Conservation (phyloP, 2,797 vertebrate species). For the Sciaenops ocellatus region DNA sequence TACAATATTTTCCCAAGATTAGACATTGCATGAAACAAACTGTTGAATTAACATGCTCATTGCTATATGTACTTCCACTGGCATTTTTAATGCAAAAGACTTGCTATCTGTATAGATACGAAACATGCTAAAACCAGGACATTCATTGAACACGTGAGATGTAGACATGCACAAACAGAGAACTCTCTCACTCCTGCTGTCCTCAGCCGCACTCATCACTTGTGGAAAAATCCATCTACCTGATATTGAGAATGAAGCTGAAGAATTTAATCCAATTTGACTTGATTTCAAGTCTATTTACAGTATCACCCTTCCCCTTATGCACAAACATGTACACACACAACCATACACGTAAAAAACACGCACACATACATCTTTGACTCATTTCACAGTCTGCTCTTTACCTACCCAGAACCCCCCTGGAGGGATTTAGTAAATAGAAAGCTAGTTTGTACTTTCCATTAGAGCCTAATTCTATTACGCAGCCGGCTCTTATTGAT, state of each 20-base stretch:
- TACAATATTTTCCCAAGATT: not conserved
- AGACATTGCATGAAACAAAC: not conserved
- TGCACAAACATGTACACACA: not conserved
- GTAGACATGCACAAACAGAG: not conserved
- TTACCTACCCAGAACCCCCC: conserved; percentile 69
- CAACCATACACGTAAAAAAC: not conserved
- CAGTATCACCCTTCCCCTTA: conserved; percentile 19
- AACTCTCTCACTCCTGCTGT: conserved; percentile 20
- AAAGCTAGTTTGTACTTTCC: conserved; percentile 83
- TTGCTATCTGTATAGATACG: not conserved
- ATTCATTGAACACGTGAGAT: not conserved
- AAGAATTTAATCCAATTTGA: conserved; percentile 54
- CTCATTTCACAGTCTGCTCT: conserved; percentile 72
- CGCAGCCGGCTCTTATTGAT: conserved; percentile 75
- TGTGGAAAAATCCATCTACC: conserved; percentile 34
- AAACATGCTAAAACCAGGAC: not conserved
- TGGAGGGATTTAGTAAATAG: conserved; percentile 81
- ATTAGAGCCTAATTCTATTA: conserved; percentile 85
- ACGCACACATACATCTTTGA: conserved; percentile 15
- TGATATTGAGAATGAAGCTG: conserved; percentile 26
- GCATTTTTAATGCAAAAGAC: not conserved
- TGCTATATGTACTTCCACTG: not conserved
- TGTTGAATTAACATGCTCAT: not conserved
- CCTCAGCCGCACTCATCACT: conserved; percentile 29
- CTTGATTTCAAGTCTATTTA: conserved; percentile 50